Evolutionary conservation across 2,888 invertebrate species (phyloP).

Genomic region (Polydrusus cervinus): DNA sequence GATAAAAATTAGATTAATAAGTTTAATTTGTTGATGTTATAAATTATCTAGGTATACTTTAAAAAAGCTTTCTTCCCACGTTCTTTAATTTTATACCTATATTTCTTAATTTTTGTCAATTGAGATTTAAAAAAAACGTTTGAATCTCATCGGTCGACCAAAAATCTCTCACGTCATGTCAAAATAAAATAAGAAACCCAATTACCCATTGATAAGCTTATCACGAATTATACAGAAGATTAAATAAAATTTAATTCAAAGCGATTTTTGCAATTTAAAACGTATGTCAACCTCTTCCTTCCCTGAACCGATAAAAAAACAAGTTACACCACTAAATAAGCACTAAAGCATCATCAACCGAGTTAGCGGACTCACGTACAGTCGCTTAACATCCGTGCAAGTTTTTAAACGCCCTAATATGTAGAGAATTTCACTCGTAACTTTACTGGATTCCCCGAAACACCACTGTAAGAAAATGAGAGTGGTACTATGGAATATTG

Average conservation of each 20-base stretch:
- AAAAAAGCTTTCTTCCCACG: too few species aligned
- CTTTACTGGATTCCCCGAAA: slow-evolving; percentile 19
- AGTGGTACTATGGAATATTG: not conserved
- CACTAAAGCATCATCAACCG: slow-evolving; percentile 35
- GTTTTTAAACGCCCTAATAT: slow-evolving; percentile 47
- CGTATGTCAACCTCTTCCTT: slow-evolving; percentile 20
- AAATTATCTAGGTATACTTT: too few species aligned
- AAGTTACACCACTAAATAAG: slow-evolving; percentile 18
- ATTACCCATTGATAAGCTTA: not conserved
- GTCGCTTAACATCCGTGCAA: slow-evolving; percentile 36
- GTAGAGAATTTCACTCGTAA: slow-evolving; percentile 43
- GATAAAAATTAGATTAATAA: too few species aligned
- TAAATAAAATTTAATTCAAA: not conserved
- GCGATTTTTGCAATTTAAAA: slow-evolving; percentile 13
- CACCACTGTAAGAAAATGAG: slow-evolving; percentile 1
- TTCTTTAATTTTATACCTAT: too few species aligned
- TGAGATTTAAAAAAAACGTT: too few species aligned
- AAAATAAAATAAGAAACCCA: not conserved
- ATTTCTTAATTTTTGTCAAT: too few species aligned
- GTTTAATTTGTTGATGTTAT: too few species aligned
- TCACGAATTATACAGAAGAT: slow-evolving; percentile 4
- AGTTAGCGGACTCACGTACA: slow-evolving; percentile 40
- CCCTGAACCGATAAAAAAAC: slow-evolving; percentile 31
- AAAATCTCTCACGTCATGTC: not conserved
- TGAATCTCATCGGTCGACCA: too few species aligned